Base-by-base conservation (phyloP, 2,888 invertebrate genomes). In the Drosophila nr. perissopoda region DNA sequence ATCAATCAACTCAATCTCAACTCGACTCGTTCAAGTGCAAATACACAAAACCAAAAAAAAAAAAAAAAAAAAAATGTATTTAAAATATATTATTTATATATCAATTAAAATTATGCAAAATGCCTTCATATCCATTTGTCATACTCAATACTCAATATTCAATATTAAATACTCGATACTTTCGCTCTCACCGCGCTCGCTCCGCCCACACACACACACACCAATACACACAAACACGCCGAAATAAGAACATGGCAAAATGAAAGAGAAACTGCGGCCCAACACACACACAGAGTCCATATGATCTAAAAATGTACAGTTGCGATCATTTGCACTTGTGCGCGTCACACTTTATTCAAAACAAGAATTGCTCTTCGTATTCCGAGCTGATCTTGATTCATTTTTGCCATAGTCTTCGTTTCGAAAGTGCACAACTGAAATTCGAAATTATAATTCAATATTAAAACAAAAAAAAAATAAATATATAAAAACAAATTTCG, bases 51-150 rank as follows among this genome's bases (percentile, higher is more conserved):
- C 61, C 59, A 45, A 65, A 62, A 70, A 66, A 64, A 74, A 67
- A 54, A 59, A 65, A 60, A 58, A 52, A 31, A 52, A 56, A 73
- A 76, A 49, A 56, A 65, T 63, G 25, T 68, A 60, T 61, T 58
- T 49, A 74, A 64, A 79, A 56, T 59, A 48, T 42, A 59, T 27
- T 60, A 36, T 67, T 29, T 40, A 66, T 21, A 34, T 49, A 67
- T 66, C 34, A 57, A 36, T 56, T 31, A 42, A 58, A 61, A 49
- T 71, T 75, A 73, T 85, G 83, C 87, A 83, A 87, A 81, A 67
- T 76, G 71, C 73, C 68, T 82, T 73, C 89, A 88, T 84, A 76
- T 72, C 76, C 89, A 87, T 87, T 82, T 80, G 73, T 76, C 86
- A 87, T 87, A 77, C 73, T 76, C 83, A 73, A 40, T 71, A 78